Conservation (phyloP, 2,888 invertebrate species). For the Drosophila buzzatii region DNA sequence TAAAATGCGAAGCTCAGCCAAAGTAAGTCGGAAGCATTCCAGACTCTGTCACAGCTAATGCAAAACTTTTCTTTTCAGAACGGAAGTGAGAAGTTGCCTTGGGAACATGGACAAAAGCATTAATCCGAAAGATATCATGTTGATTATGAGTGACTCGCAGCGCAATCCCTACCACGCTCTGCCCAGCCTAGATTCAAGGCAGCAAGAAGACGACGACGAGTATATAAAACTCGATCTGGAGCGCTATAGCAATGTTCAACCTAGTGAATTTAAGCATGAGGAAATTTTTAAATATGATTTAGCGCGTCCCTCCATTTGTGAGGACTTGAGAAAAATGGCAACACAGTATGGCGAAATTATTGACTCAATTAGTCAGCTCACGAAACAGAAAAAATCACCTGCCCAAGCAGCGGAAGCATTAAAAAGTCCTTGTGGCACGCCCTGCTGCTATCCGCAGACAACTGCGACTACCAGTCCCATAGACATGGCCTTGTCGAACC, state of each 20-base stretch:
- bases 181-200: conserved; percentile 35
- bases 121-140: conserved; percentile 70
- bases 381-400: background rate
- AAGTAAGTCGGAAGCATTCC: conserved; percentile 12
- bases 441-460: conserved; percentile 20
- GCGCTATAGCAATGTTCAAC: conserved; percentile 64
- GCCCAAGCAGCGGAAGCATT: conserved; percentile 11
- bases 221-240: conserved; percentile 68
- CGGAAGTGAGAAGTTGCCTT: conserved; percentile 3
- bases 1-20: conserved; percentile 49
- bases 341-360: conserved; percentile 38
- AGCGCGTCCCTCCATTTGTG: conserved; percentile 39
- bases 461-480: background rate
- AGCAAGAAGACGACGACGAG: conserved; percentile 43
- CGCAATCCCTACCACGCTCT: conserved; percentile 29
- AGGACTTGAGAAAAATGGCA: conserved; percentile 60
- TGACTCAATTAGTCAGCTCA: background rate
- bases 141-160: conserved; percentile 64
- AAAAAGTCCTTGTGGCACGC: conserved; percentile 9
- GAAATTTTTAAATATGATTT: conserved; percentile 44
- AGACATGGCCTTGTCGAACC: background rate
- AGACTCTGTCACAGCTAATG: background rate
- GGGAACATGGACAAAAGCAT: conserved; percentile 64
- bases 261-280: conserved; percentile 45
- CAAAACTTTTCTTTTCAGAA: background rate